Base-by-base conservation (phyloP, 2,113 vertebrate genomes). In the Microcebus jonahi region DNA sequence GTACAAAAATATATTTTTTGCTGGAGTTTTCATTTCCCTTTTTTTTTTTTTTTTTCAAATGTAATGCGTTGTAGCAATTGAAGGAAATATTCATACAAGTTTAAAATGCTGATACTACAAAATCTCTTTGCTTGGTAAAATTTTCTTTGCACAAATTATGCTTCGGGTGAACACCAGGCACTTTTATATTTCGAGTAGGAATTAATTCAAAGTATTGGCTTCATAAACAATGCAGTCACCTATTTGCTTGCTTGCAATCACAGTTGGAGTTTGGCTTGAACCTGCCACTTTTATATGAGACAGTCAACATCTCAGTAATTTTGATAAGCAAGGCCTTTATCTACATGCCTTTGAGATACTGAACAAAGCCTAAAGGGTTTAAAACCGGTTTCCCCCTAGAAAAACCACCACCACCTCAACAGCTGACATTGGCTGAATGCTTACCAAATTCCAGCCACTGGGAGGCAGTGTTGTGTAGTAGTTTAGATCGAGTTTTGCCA, bases 391-490 rank as follows among this genome's bases (percentile, higher is more conserved):
- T 53, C 23, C n/a, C 29, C 2, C 31, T 42, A 36, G 59, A 10
- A 50, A 88, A 39, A 25, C 23, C 34, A 31, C 11, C 10, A 57
- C 8, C 29, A 48, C 21, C 34, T 75, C 87, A 15, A 12, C 20
- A 86, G 80, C 25, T 67, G 13, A n/a, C 10, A 3, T 90, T 36
- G 45, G 1, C 17, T 83, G 23, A 18, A 23, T 84, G 80, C 42
- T 82, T 90, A 85, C 10, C 90, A 91, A 95, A 97, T 91, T 95
- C 81, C 84, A 96, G 31, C 96, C 97, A 98, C 96, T 68, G 50
- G 71, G 96, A 97, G 96, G 92, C 96, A 97, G 88, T 96, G 83
- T 96, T 94, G 88, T 92, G 90, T 71, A 97, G 94, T 76, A 92
- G 50, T 96, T 95, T 90, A 89, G 96, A 94, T 85, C 8, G 34